Evolutionary conservation across 2,113 vertebrate species (phyloP).

Genomic region (Sula dactylatra): DNA sequence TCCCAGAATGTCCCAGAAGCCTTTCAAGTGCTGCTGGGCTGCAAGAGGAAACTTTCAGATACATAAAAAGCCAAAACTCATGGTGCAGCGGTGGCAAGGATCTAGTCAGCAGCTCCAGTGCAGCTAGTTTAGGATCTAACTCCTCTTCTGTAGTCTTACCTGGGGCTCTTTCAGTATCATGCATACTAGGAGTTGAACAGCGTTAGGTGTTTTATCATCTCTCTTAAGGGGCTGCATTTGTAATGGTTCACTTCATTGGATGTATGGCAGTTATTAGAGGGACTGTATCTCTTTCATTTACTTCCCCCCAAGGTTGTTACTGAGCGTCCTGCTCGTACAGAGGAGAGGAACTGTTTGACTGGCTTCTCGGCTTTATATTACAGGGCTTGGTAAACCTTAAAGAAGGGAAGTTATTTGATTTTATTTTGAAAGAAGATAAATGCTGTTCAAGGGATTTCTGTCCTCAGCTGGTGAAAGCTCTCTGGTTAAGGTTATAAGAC

Average conservation of each 20-base stretch:
- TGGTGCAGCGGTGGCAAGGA: rapidly evolving
- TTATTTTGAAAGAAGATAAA: background rate
- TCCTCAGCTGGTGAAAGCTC: background rate
- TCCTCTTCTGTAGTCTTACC: background rate
- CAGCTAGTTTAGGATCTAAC: background rate
- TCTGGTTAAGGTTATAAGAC: background rate
- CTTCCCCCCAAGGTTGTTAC: background rate
- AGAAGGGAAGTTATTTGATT: background rate
- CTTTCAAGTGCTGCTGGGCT: background rate
- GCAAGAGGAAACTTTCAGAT: background rate
- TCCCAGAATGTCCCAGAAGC: background rate
- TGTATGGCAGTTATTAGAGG: background rate
- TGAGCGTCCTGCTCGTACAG: background rate
- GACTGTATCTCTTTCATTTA: background rate
- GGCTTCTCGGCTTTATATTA: background rate
- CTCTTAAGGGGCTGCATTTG: background rate
- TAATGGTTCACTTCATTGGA: background rate
- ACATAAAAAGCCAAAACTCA: rapidly evolving
- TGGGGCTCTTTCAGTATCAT: background rate
- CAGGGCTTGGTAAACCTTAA: background rate
- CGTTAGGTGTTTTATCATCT: background rate
- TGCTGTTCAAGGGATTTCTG: background rate
- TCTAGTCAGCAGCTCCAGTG: background rate
- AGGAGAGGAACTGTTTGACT: background rate
- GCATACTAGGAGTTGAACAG: background rate